Evolutionary conservation across 2,797 vertebrate genomes (phyloP).

Genomic region (Psittacula derbiana): DNA sequence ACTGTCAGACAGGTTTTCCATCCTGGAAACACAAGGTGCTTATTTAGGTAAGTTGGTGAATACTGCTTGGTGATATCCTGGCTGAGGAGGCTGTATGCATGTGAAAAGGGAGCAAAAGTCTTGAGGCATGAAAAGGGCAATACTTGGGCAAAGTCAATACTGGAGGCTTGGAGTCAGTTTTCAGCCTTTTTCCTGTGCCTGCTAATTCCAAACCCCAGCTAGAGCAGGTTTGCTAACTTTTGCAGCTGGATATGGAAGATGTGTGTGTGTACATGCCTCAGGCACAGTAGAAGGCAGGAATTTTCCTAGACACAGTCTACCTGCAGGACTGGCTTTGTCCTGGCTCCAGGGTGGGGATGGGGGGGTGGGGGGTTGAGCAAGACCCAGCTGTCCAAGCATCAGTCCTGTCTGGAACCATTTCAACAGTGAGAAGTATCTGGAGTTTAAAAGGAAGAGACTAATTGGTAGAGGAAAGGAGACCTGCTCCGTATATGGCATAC

Average conservation of each 20-base stretch:
- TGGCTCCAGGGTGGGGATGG: background rate
- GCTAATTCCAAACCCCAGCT: background rate
- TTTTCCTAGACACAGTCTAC: background rate
- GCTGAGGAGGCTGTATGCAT: background rate
- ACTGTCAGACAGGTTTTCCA: slow-evolving; percentile 16
- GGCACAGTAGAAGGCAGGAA: background rate
- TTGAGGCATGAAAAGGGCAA: background rate
- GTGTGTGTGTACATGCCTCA: background rate
- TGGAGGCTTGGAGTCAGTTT: background rate
- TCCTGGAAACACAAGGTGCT: background rate
- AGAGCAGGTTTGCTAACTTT: background rate
- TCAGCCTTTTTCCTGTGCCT: slow-evolving; percentile 3
- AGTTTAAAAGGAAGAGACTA: background rate
- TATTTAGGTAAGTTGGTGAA: slow-evolving; percentile 1
- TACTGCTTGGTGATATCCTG: background rate
- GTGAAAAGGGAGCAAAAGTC: background rate
- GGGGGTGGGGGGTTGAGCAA: background rate
- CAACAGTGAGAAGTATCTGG: background rate
- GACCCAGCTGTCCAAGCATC: background rate
- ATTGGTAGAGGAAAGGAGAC: background rate
- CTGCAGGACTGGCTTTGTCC: background rate
- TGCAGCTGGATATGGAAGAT: background rate
- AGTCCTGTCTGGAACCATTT: background rate
- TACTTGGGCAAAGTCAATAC: background rate
- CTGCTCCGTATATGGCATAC: background rate